phyloP scores from a whole-genome alignment of 2,113 vertebrate species.

The Panthera leo region DNA sequence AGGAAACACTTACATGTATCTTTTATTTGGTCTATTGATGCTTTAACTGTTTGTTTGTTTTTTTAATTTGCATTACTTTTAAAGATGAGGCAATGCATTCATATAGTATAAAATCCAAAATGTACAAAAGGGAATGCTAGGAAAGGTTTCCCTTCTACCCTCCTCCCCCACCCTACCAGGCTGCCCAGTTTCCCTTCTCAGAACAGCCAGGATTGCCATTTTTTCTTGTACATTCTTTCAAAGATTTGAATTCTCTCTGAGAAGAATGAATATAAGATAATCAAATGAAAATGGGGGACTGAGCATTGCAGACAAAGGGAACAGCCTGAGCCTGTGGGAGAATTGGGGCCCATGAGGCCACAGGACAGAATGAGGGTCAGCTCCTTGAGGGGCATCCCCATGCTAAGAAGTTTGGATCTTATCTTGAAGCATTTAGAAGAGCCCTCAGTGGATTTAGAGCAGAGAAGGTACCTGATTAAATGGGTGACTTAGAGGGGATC shows the following conservation, averaged over 20 bases:
- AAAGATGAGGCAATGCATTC: not conserved
- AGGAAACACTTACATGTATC: not conserved
- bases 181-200: not conserved
- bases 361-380: not conserved
- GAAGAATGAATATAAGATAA: not conserved
- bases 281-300: not conserved
- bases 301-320: not conserved
- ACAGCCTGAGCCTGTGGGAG: not conserved
- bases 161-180: not conserved
- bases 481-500: not conserved
- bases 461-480: not conserved
- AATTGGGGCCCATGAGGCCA: not conserved
- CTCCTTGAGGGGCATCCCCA: not conserved
- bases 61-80: not conserved
- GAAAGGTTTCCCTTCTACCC: not conserved
- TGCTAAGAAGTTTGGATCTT: not conserved
- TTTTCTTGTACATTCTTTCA: not conserved
- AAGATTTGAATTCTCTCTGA: not conserved
- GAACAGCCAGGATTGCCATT: not conserved
- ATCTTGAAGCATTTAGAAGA: not conserved
- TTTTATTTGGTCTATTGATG: not conserved
- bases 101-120: not conserved
- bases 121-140: not conserved
- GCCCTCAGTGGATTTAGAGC: not conserved
- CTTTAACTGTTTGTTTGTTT: not conserved